Conservation (phyloP, 2,888 invertebrate genomes). For the Zhengitettix transpicula region DNA sequence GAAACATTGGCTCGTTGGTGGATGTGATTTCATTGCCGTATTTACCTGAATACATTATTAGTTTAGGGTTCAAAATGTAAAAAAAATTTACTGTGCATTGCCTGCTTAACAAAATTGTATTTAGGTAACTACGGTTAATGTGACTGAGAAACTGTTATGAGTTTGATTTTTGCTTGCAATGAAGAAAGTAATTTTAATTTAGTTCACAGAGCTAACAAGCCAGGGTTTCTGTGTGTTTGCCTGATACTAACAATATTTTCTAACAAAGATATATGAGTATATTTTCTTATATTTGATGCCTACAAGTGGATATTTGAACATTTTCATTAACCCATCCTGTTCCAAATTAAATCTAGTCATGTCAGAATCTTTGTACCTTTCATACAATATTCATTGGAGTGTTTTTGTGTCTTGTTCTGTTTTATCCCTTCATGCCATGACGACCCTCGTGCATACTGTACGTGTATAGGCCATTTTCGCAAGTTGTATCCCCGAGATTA, state of each 20-base stretch:
- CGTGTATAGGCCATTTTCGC: conserved; percentile 93
- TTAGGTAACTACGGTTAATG: conserved; percentile 6
- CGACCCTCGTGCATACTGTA: conserved; percentile 15
- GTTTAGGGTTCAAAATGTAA: no score
- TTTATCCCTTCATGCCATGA: conserved; percentile 21
- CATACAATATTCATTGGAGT: conserved; percentile 4
- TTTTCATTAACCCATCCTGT: background rate
- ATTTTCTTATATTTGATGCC: no score
- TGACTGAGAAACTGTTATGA: background rate
- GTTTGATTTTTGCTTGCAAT: conserved; percentile 6
- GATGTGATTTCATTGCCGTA: conserved; percentile 7
- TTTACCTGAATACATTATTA: background rate
- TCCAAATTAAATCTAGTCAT: background rate
- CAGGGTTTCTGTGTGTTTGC: conserved; percentile 16
- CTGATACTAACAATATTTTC: conserved; percentile 1
- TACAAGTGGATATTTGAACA: no score
- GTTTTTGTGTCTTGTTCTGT: conserved; percentile 15
- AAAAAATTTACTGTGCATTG: no score
- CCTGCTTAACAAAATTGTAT: background rate
- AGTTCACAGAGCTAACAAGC: conserved; percentile 14
- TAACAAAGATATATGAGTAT: background rate
- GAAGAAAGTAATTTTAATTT: conserved; percentile 2
- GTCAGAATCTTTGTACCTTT: background rate
- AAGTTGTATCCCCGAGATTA: conserved; percentile 99
- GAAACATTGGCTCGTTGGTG: conserved; percentile 21